Base-by-base conservation (phyloP, 2,888 invertebrate genomes). In the Clanis bilineata region DNA sequence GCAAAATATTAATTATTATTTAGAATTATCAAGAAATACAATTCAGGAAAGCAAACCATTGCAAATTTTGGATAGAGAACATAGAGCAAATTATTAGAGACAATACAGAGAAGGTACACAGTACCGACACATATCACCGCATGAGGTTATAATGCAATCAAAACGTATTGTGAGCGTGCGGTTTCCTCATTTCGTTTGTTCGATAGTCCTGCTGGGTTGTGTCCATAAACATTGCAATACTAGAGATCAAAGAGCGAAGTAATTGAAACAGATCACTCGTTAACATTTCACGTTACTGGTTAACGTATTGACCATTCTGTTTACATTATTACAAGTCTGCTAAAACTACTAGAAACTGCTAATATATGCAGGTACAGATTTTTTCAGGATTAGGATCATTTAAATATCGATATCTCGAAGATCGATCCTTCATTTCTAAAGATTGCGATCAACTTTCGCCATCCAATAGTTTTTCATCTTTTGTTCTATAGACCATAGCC, bases 181-280 rank as follows among this genome's bases (percentile, higher is more conserved):
- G 28, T 51, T 32, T 51, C 32, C 51, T 51, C 28, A 21, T 32
- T 51, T 51, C 51, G 32, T 51, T 32, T 51, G 51, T 32, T 51
- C 51, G 25, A 47, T 47, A 38, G 22, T 47, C 22, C 23, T 23
- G 45, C 25, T 25, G 5, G 47, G 28, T 51, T 58, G 39, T 58
- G n/a, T 58, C 47, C 28, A 51, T 51, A 38, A 39, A 58, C 39
- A 39, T 39, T 58, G 58, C 18, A 51, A 32, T 58, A 25, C 15
- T 10, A 5, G 47, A 65, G 64, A 66, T 66, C 65, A 66, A 66
- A 66, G 64, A 61, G 60, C 45, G 39, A 64, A 47, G 60, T 60
- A 64, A 64, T 64, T 64, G 60, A 66, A 62, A 58, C 58, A 55
- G 60, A 51, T 64, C 56, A 62, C 61, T 66, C 60, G 64, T 64